These are phyloP conservation scores for Lipophrys pholis DNA, from an alignment of 2,113 vertebrate species.

Conservation along the genomic window DNA sequence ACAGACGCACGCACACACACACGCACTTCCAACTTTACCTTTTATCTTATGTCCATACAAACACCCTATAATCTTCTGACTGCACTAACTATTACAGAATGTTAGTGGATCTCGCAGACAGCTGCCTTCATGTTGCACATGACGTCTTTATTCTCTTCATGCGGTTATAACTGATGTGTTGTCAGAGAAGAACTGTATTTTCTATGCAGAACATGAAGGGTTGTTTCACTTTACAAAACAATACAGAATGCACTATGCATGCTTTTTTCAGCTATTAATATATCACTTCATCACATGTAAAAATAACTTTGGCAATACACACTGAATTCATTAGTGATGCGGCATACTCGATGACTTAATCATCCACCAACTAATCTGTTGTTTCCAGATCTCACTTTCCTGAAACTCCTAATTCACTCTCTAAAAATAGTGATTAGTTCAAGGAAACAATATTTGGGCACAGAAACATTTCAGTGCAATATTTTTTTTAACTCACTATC, in stretches of 20 bases:
- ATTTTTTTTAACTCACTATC: too few species aligned
- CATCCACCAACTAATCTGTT: background rate
- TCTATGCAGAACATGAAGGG: too few species aligned
- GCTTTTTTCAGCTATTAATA: background rate
- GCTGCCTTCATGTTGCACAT: constrained; percentile 11
- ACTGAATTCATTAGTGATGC: background rate
- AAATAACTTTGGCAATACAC: background rate
- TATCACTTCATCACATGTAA: background rate
- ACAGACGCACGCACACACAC: background rate
- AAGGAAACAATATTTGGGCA: too few species aligned
- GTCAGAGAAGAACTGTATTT: background rate
- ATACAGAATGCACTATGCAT: background rate
- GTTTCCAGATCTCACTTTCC: background rate
- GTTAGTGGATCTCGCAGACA: constrained; percentile 29
- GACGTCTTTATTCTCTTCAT: constrained; percentile 3
- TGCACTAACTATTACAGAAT: constrained; percentile 4
- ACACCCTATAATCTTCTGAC: constrained; percentile 32
- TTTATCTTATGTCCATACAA: constrained; percentile 37
- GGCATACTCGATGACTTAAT: too few species aligned
- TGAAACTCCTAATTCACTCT: too few species aligned
- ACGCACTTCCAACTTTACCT: constrained; percentile 15
- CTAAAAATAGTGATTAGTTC: too few species aligned
- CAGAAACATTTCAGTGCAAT: too few species aligned
- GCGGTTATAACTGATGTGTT: constrained; percentile 7
- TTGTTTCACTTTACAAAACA: background rate